phyloP scores from a whole-genome alignment of 2,113 vertebrate genomes.

The Archilochus colubris region DNA sequence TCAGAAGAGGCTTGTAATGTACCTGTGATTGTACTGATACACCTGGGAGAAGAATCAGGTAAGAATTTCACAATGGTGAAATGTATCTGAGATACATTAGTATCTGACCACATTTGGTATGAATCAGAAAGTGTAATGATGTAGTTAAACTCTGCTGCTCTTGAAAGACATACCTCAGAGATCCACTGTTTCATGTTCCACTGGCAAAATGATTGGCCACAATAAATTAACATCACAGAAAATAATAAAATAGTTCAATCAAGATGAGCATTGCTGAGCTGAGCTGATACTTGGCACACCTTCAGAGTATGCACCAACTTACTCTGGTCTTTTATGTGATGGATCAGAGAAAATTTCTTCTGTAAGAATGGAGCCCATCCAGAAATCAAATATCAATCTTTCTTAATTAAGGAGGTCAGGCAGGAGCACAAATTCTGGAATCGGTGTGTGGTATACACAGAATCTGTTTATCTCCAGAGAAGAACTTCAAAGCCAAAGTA shows the following conservation, averaged over 20 bases:
- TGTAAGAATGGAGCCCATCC: background rate
- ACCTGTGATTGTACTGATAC: background rate
- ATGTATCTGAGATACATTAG: background rate
- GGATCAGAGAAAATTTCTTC: background rate
- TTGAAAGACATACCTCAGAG: background rate
- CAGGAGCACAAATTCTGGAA: background rate
- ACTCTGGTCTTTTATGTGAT: background rate
- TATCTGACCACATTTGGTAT: background rate
- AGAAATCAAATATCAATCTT: background rate
- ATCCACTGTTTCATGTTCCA: background rate
- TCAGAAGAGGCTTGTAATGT: background rate
- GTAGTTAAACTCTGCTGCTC: background rate
- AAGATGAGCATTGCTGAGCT: background rate
- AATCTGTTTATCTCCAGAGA: background rate
- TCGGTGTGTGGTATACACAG: background rate
- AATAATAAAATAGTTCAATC: background rate
- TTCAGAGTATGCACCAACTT: background rate
- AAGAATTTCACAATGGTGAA: background rate
- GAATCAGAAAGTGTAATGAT: background rate
- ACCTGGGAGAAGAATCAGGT: background rate
- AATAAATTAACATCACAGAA: background rate
- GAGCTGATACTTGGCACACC: background rate
- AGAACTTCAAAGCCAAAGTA: background rate
- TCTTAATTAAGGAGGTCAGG: background rate
- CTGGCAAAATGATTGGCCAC: background rate